Percentiles rank a stretch among this genome's conserved stretches.
These are phyloP conservation scores for Odontamblyopus lacepedii DNA, from an alignment of 2,797 vertebrate species.

Conservation along the genomic window DNA sequence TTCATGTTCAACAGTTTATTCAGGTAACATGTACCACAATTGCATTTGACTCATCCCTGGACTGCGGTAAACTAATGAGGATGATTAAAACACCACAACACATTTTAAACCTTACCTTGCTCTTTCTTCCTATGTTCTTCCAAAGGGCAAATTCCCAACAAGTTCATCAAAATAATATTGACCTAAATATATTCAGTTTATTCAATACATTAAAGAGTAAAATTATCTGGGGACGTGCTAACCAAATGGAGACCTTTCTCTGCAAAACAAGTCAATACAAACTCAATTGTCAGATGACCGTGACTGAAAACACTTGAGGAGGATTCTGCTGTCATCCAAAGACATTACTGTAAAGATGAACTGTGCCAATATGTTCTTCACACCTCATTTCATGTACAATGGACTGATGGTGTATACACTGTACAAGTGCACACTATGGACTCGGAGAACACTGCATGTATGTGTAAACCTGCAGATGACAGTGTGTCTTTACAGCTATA, in stretches of 20 bases:
- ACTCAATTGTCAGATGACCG: not conserved
- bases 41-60: too few relatives aligned
- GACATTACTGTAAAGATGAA: slow-evolving; percentile 8
- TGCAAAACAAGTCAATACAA: slow-evolving; percentile 3
- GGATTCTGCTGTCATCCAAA: slow-evolving; percentile 1
- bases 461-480: too few relatives aligned
- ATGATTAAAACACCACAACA: too few relatives aligned
- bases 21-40: too few relatives aligned
- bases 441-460: too few relatives aligned
- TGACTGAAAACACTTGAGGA: slow-evolving; percentile 6
- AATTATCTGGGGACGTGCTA: not conserved
- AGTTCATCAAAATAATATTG: not conserved
- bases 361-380: slow-evolving; percentile 2
- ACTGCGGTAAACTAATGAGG: too few relatives aligned
- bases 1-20: too few relatives aligned
- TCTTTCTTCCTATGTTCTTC: not conserved
- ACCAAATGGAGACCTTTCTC: not conserved
- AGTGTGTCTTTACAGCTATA: not conserved
- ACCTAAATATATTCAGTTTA: too few relatives aligned
- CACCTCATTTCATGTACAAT: not conserved
- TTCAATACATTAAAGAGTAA: not conserved
- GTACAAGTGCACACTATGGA: not conserved
- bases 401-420: not conserved
- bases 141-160: not conserved
- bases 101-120: too few relatives aligned